Evolutionary conservation across 2,888 invertebrate genomes (phyloP), one percentile per base, ranked within the genome.

Genomic region (Agrotis exclamationis): DNA sequence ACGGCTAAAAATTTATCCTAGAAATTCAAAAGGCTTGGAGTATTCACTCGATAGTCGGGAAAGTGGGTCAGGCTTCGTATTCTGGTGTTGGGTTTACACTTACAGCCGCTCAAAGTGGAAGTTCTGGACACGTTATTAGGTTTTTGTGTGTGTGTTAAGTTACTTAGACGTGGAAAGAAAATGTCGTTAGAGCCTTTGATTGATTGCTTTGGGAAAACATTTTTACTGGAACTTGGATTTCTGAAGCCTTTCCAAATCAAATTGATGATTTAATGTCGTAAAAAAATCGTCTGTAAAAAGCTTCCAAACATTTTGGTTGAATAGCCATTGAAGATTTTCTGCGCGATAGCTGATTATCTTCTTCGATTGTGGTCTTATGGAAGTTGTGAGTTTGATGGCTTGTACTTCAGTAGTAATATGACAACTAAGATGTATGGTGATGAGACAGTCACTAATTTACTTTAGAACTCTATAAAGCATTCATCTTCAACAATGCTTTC

Each of bases 41-140:
- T 57, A 48, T 74, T 63, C 67, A 58, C 33, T 65, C 56, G 74
- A 82, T 85, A 76, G 77, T 79, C 67, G 5, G n/a, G 57, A 63
- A 87, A 82, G 58, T 84, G 56, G 88, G 86, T 84, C 87, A 79
- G 57, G 63, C 33, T 76, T 20, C 76, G 59, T 82, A 84, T 80
- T 79, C 72, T 74, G 63, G 60, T 63, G 53, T 66, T 45, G 56
- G 70, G 76, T 83, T 77, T 73, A 62, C 74, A 44, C 63, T 63
- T 54, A 28, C 50, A 82, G 63, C 24, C 22, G 9, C 39, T 56
- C 53, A 44, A 64, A 48, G 45, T 73, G 54, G 28, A 64, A 67
- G 59, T 68, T 79, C 22, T 28, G 56, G 44, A 66, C 45, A 63
- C 33, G 20, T 82, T 71, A 66, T 78, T 66, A 56, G 24, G 47